phyloP scores from a whole-genome alignment of 2,113 vertebrate species.

The Pachyramphus minor region DNA sequence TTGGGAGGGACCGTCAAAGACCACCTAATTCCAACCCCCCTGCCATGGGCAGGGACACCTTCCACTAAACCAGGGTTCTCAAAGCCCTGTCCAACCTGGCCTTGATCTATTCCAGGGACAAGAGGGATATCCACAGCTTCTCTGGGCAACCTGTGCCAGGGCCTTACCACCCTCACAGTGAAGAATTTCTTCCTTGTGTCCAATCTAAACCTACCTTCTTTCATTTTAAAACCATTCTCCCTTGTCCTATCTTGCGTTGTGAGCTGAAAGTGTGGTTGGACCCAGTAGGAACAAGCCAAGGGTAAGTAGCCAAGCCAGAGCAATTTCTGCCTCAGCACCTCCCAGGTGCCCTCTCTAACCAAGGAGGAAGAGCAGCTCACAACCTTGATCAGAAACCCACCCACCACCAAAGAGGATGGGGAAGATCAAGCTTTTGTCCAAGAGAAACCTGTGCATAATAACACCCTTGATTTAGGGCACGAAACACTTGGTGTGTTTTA shows the following conservation, averaged over 20 bases:
- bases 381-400: not conserved
- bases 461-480: not conserved
- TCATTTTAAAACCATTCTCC: not conserved
- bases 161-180: not conserved
- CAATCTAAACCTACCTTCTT: not conserved
- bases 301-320: not conserved
- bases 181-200: not conserved
- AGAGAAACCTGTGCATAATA: not conserved
- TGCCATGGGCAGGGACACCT: not conserved
- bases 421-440: not conserved
- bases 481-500: not conserved
- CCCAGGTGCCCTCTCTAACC: not conserved
- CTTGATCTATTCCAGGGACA: not conserved
- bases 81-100: not conserved
- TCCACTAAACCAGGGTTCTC: not conserved
- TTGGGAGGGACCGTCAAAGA: not conserved
- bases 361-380: not conserved
- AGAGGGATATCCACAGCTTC: not conserved
- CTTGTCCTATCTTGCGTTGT: accelerated
- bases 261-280: not conserved
- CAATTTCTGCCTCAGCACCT: not conserved
- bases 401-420: not conserved
- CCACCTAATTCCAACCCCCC: not conserved
- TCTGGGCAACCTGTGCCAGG: not conserved
- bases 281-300: accelerated